Evolutionary conservation across 1,140 invertebrate species (phyloP).

Genomic region (honey bee (Apis mellifera)): DNA sequence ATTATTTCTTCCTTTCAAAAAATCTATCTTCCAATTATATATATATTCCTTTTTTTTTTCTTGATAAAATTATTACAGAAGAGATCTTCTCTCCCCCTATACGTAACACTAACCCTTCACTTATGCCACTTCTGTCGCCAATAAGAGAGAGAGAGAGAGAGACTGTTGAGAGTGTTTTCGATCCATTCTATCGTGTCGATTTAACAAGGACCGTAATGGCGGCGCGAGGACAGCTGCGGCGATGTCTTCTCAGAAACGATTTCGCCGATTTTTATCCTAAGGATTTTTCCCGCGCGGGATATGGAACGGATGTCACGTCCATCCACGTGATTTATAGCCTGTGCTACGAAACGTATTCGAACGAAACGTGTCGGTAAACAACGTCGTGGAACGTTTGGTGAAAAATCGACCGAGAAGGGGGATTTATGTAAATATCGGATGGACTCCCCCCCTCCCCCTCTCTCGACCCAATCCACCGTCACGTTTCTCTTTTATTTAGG

Average conservation of each 20-base stretch:
- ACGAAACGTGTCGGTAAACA: slow-evolving; percentile 35
- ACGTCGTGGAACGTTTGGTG: neutral
- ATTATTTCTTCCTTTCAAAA: too few species aligned
- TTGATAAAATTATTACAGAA: too few species aligned
- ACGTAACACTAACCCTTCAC: too few species aligned
- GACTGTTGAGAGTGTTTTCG: neutral
- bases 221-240: neutral
- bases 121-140: too few species aligned
- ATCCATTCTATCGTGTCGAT: slow-evolving; percentile 21
- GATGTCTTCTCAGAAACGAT: neutral
- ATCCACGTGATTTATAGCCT: slow-evolving; percentile 29
- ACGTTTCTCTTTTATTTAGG: neutral
- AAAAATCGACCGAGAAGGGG: slow-evolving; percentile 10
- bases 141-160: too few species aligned
- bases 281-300: neutral
- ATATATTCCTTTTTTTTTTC: too few species aligned
- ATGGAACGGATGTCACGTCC: slow-evolving; percentile 32
- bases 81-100: too few species aligned
- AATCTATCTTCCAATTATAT: too few species aligned
- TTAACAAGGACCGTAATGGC: slow-evolving; percentile 22
- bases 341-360: neutral
- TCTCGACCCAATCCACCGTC: neutral
- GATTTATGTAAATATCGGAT: slow-evolving; percentile 15
- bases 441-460: neutral
- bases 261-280: slow-evolving; percentile 24